Evolutionary conservation across 1,140 invertebrate species (phyloP).

Genomic region (Nasonia giraulti): DNA sequence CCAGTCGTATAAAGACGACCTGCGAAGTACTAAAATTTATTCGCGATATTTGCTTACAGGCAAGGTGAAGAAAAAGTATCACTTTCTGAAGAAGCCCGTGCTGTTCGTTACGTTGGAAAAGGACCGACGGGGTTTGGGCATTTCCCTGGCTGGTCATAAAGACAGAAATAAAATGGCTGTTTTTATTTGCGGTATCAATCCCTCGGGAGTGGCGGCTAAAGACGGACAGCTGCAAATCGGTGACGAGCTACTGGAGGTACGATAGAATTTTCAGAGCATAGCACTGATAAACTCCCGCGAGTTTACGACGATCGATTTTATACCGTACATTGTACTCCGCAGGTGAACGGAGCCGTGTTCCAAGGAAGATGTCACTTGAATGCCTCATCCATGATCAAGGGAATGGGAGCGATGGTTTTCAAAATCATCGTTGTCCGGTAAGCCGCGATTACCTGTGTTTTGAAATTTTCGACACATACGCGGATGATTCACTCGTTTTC

Average conservation of each 20-base stretch:
- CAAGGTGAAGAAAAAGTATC: slow-evolving; percentile 94
- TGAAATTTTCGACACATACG: not conserved
- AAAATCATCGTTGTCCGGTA: slow-evolving; percentile 93
- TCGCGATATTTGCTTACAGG: slow-evolving; percentile 76
- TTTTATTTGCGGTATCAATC: slow-evolving; percentile 95
- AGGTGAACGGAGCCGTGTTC: slow-evolving; percentile 96
- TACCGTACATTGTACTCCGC: slow-evolving; percentile 51
- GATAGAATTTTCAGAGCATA: not conserved
- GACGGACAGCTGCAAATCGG: slow-evolving; percentile 89
- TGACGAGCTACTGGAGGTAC: slow-evolving; percentile 96
- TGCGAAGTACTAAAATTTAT: not conserved
- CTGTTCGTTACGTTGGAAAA: slow-evolving; percentile 84
- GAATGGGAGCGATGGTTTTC: slow-evolving; percentile 86
- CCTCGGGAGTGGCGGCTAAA: slow-evolving; percentile 86
- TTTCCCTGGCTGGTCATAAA: slow-evolving; percentile 95
- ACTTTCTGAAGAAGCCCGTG: slow-evolving; percentile 81
- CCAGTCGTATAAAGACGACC: too few relatives aligned
- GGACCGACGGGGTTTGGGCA: slow-evolving; percentile 83
- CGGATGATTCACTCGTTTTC: too few relatives aligned
- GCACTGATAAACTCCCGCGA: too few relatives aligned
- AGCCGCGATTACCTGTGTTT: slow-evolving; percentile 56
- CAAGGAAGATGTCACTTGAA: slow-evolving; percentile 96
- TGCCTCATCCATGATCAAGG: slow-evolving; percentile 96
- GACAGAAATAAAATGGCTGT: slow-evolving; percentile 96
- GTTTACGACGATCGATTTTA: too few relatives aligned